Conservation (phyloP, 2,113 vertebrate species). For the Petrocephalus microphthalmus region DNA sequence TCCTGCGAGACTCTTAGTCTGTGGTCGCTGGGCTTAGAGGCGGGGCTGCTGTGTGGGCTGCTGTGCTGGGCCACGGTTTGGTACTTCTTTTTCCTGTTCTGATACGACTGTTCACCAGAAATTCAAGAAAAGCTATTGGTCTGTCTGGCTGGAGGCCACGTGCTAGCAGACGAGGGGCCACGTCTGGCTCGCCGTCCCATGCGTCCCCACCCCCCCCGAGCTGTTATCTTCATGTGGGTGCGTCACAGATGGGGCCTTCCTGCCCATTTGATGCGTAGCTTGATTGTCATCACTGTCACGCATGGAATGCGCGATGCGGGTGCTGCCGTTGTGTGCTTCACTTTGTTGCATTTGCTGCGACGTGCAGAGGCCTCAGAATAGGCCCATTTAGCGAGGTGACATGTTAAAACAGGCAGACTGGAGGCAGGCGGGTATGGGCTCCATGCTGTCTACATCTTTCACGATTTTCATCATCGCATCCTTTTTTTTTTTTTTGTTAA, state of each 20-base stretch:
- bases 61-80: background rate
- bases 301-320: background rate
- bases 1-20: background rate
- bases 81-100: background rate
- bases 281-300: constrained; percentile 20
- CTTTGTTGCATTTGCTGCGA: background rate
- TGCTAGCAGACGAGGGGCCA: constrained; percentile 1
- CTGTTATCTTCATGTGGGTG: background rate
- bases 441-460: background rate
- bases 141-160: background rate
- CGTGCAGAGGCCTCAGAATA: background rate
- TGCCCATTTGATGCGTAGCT: background rate
- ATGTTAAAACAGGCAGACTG: background rate
- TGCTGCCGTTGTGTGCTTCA: background rate
- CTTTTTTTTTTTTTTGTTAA: too few species aligned
- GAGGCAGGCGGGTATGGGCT: background rate
- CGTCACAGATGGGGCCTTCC: background rate
- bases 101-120: background rate
- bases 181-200: background rate
- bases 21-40: background rate
- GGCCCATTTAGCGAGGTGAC: background rate
- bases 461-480: background rate
- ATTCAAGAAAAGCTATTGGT: background rate
- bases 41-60: background rate
- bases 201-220: background rate